Conservation (phyloP, 2,797 vertebrate genomes). For the Pangasius larnaudii region DNA sequence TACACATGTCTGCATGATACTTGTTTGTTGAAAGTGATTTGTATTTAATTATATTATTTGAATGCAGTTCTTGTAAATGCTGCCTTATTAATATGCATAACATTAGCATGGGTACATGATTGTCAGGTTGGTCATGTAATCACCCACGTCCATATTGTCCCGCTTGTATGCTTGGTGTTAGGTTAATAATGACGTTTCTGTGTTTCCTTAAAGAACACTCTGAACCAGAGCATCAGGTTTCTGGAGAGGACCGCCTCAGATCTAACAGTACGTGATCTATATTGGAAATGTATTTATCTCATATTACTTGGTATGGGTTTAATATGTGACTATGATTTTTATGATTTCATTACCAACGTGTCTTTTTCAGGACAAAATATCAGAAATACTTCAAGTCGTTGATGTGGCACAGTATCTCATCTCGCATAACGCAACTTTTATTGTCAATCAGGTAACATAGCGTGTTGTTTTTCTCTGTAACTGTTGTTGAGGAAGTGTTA, state of each 20-base stretch:
- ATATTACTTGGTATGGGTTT: background rate
- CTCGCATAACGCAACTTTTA: constrained; percentile 77
- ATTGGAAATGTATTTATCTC: background rate
- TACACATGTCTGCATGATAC: background rate
- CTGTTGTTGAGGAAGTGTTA: background rate
- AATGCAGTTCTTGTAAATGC: background rate
- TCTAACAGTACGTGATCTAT: constrained; percentile 76
- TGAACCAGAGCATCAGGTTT: constrained; percentile 83
- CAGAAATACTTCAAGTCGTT: constrained; percentile 74
- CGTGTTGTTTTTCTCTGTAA: background rate
- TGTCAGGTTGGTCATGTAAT: background rate
- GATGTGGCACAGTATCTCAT: constrained; percentile 86
- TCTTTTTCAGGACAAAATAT: constrained; percentile 79
- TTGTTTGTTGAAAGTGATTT: background rate
- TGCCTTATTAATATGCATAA: background rate
- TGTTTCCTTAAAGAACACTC: constrained; percentile 71
- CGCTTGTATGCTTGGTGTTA: background rate
- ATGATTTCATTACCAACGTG: background rate
- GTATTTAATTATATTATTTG: background rate
- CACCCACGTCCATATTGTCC: background rate
- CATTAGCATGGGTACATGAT: background rate
- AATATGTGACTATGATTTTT: background rate
- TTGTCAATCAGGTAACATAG: constrained; percentile 80
- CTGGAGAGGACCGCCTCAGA: constrained; percentile 81
- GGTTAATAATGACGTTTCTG: background rate